phyloP scores from a whole-genome alignment of 2,113 vertebrate genomes.

The Atherinomorus stipes region DNA sequence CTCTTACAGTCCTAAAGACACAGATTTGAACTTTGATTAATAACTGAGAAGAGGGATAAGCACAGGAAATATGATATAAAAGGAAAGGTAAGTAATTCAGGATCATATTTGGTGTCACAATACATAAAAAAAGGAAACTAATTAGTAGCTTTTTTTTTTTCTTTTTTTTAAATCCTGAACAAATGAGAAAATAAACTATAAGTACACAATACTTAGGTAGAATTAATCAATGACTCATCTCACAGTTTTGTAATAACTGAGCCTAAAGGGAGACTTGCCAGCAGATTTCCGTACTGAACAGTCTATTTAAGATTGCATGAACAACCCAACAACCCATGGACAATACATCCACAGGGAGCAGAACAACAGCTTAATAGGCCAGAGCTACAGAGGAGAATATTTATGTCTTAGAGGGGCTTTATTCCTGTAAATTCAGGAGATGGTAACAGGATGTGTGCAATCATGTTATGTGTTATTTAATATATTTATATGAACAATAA shows the following conservation, averaged over 20 bases:
- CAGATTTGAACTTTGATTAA: conserved; percentile 29
- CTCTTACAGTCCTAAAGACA: conserved; percentile 89
- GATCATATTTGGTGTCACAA: no score
- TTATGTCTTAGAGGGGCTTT: conserved; percentile 1
- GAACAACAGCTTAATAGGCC: not conserved
- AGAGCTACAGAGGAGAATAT: conserved; percentile 2
- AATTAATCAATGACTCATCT: not conserved
- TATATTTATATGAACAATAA: not conserved
- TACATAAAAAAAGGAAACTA: not conserved
- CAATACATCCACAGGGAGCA: conserved; percentile 29
- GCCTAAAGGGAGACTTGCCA: not conserved
- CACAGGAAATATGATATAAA: not conserved
- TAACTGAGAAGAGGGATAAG: not conserved
- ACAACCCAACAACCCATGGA: conserved; percentile 51
- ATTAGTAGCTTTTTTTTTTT: no score
- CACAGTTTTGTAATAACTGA: not conserved
- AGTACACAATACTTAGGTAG: not conserved
- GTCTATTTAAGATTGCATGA: conserved; percentile 36
- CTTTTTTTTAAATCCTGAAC: not conserved
- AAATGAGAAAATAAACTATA: not conserved
- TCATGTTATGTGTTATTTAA: not conserved
- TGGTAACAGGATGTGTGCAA: conserved; percentile 7
- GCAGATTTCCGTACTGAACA: conserved; percentile 38
- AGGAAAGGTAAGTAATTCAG: not conserved
- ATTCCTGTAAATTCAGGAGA: conserved; percentile 8